Base-by-base conservation (phyloP, 23 tunicate species). In the Trididemnum clinides region DNA sequence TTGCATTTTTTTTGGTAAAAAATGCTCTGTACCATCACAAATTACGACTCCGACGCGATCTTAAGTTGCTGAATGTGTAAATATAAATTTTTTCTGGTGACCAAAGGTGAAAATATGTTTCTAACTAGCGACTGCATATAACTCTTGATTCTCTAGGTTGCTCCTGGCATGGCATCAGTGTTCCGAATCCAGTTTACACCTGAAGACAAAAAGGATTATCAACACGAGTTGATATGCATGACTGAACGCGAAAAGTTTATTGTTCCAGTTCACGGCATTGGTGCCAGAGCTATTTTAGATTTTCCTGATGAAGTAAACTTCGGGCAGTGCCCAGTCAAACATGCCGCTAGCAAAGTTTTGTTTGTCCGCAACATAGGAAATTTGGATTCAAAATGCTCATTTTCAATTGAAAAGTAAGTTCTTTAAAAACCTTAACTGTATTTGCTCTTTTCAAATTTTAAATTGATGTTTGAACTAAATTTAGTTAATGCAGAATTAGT, bases 311-410 rank as follows among this genome's bases (percentile, higher is more conserved):
- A 90, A 33, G 88, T 96, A 12, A 88, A 88, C 49, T 88, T 96
- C 37, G 97, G 89, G 1, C 70, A 79, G 25, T 96, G 95, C 57
- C 97, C 99, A 2, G 99, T 96, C 35, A 96, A 96, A 57, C 88
- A 90, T 76, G 64, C 72, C 51, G 39, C 85, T 2, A 34, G 77
- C 1, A 96, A 96, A 87, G 88, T 92, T 25, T 78, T 96, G 27
- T 86, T 96, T 72, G 96, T 96, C 21, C 75, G 99, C 34, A 96
- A 96, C 78, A 88, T 96, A 74, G 99, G 99, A 80, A 96, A 91
- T 28, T 51, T 57, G 6, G 90, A 85, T 2, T 96, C 96, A 64
- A 96, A 91, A 63, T 96, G 85, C 51, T 64, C 90, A 1, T 85
- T 96, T 72, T 28, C 62, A 18, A 76, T 90, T 33, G 87, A 88